Evolutionary conservation across 2,888 invertebrate genomes (phyloP).

Genomic region (Scaeva pyrastri): DNA sequence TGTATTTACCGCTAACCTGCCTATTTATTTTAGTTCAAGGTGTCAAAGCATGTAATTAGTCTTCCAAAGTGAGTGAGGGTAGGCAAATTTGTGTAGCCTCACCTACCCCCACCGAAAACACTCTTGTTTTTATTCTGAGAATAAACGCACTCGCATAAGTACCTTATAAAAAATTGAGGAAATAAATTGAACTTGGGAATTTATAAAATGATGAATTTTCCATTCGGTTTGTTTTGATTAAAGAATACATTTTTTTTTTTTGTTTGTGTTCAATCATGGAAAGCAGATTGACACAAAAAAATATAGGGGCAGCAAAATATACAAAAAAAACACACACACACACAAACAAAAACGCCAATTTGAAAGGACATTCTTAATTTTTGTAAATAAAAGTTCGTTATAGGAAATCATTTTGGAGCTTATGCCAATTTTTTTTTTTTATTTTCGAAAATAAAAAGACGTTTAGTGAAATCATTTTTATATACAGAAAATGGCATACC

Average conservation of each 20-base stretch:
- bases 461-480: no score
- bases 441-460: no score
- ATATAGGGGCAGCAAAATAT: no score
- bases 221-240: constrained; percentile 8
- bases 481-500: no score
- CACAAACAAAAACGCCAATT: background rate
- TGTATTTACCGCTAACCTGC: background rate
- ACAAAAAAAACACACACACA: no score
- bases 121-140: background rate
- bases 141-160: background rate
- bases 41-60: constrained; percentile 7
- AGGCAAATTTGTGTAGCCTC: no score
- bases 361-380: background rate
- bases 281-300: no score
- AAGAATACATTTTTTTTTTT: background rate
- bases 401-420: background rate
- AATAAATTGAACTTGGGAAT: background rate
- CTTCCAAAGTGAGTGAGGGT: background rate
- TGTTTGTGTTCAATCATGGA: background rate
- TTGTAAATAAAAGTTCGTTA: background rate
- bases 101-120: background rate
- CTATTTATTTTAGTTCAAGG: background rate
- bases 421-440: background rate
- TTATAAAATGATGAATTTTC: background rate
- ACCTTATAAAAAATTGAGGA: background rate